These are phyloP conservation scores for Prionace glauca DNA, from an alignment of 2,797 vertebrate genomes.

Conservation along the genomic window DNA sequence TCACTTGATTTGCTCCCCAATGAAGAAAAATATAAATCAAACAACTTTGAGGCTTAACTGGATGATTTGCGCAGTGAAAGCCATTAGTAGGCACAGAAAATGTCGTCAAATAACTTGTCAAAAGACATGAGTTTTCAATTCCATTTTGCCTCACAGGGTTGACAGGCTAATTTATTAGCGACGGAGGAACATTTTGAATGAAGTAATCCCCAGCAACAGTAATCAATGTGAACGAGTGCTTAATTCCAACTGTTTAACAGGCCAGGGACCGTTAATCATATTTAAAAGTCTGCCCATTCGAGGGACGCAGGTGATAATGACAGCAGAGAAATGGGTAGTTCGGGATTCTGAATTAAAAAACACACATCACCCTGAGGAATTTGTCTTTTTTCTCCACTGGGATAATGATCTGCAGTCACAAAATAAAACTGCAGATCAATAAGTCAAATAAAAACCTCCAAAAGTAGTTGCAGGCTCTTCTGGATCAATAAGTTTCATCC, in stretches of 20 bases:
- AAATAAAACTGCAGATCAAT: neutral
- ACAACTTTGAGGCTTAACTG: neutral
- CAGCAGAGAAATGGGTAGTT: neutral
- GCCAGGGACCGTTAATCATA: neutral
- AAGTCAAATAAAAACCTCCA: neutral
- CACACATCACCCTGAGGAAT: neutral
- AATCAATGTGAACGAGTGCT: neutral
- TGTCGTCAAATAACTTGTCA: conserved; percentile 22
- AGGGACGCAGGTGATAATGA: neutral
- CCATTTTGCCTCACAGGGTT: neutral
- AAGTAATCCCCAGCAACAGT: neutral
- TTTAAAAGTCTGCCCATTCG: neutral
- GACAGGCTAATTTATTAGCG: conserved; percentile 19
- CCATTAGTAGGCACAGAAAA: neutral
- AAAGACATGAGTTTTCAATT: neutral
- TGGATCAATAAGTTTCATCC: neutral
- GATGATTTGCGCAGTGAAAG: neutral
- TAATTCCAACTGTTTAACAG: neutral
- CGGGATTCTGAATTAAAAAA: neutral
- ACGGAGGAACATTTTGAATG: neutral
- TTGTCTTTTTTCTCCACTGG: too few species aligned
- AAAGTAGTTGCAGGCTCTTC: neutral
- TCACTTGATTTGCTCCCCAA: conserved; percentile 17
- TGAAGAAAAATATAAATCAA: neutral
- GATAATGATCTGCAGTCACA: neutral